Conservation (phyloP, 2,797 vertebrate species). For the Iguana delicatissima region DNA sequence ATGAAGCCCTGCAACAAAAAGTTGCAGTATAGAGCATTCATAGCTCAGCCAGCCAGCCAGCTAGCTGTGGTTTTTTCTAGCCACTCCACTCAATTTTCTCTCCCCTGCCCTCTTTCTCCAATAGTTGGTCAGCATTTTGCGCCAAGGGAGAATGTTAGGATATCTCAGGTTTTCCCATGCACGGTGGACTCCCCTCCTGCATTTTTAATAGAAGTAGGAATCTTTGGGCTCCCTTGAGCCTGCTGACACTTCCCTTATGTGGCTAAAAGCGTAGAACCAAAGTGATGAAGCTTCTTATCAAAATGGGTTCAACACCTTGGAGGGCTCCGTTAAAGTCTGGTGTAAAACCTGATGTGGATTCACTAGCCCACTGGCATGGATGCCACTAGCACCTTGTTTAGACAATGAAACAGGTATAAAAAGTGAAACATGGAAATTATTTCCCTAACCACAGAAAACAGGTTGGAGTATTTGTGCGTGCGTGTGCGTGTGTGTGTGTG, state of each 20-base stretch:
- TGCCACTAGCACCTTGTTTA: too few species aligned
- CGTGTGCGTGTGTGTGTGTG: neutral
- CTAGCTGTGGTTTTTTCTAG: neutral
- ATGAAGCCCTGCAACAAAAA: neutral
- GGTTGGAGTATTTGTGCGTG: neutral
- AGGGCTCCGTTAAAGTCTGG: too few species aligned
- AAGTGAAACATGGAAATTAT: fast-evolving
- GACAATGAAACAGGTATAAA: neutral
- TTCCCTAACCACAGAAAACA: neutral
- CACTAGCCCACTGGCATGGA: too few species aligned
- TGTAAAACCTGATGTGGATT: too few species aligned
- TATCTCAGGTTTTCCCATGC: neutral
- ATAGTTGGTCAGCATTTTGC: neutral
- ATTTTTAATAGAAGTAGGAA: neutral
- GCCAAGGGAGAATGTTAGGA: neutral
- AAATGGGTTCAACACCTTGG: too few species aligned
- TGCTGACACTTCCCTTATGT: neutral
- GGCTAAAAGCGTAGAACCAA: too few species aligned
- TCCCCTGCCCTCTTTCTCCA: neutral
- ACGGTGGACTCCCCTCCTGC: too few species aligned
- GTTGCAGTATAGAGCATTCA: neutral
- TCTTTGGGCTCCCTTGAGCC: too few species aligned
- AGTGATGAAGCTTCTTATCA: too few species aligned
- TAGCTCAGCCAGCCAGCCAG: too few species aligned
- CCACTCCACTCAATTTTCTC: neutral